Base-by-base conservation (phyloP, 1,140 invertebrate species). In the Heliothis virescens region DNA sequence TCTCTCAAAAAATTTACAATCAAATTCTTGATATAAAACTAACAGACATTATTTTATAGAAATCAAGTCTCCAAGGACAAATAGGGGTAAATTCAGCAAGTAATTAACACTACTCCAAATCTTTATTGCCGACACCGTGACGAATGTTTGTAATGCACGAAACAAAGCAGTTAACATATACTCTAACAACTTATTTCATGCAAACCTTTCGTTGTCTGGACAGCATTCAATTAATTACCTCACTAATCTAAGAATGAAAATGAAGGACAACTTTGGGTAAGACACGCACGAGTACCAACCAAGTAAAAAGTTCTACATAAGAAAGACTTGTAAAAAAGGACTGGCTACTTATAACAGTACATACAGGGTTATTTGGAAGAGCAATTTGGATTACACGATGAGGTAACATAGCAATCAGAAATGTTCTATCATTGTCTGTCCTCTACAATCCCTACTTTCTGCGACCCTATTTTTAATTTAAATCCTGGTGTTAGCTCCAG, bases 381-480 rank as follows among this genome's bases (percentile, higher is more conserved):
- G 34, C n/a, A 57, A 18, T 57, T 18, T 18, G 16, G n/a, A 18
- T 41, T 41, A 41, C 34, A 41, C 3, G 34, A 41, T 41, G 9
- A 41, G 34, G 9, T 21, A 52, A 52, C 52, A 69, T 63, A n/a
- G 13, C 15, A 21, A n/a, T 10, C 18, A 21, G 15, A 29, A 26
- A 52, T 21, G 18, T 53, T 15, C 48, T 21, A 59, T 21, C 11
- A 59, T 16, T 53, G 9, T 16, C 15, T 7, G 65, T 53, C 48
- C 1, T 15, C 48, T 3, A 52, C 11, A 52, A 53, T 69, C 13
- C 65, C 21, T 5, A 12, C 3, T 29, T 29, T 53, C 65, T 53
- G 47, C 26, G 48, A 26, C 65, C 47, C 52, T 52, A 69, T 69
- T 69, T 69, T 65, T 50, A 52, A 69, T 69, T 65, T 50, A 52